Base-by-base conservation (phyloP, 2,113 vertebrate genomes). In the Fulica atra region DNA sequence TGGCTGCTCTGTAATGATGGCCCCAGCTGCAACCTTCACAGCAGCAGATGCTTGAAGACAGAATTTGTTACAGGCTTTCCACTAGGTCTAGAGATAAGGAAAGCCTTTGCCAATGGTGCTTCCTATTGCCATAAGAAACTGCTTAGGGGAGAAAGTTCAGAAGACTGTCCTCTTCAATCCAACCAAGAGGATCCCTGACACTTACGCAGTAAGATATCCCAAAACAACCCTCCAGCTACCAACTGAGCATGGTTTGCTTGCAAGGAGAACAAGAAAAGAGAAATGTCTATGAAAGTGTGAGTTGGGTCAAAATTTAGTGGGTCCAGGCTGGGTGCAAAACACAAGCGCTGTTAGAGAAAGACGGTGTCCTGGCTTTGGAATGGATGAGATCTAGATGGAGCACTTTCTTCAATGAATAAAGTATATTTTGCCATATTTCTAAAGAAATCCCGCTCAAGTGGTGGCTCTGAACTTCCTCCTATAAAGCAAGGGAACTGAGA, bases 1-100 rank as follows among this genome's bases (percentile, higher is more conserved):
- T 7, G 10, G 29, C 7, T 0, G 0, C 25, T 54, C 33, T 68
- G 51, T 25, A 66, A 33, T 20, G 15, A 15, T 35, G 33, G 11
- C 33, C 21, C 40, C 16, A 89, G 14, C 16, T 57, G 11, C 12
- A 71, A 1, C 5, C 9, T 64, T 26, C 10, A 6, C 51, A 61
- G 16, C 33, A 84, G 38, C 14, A 56, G 16, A 11, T 88, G 12
- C 38, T 64, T 4, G 5, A 76, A 83, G 65, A 36, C 36, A 15
- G 24, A 79, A 7, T 63, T 66, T 26, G 5, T 38, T 68, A 24
- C 26, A 6, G 18, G 24, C 10, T 63, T 68, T 33, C 26, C 31
- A 3, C 16, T 81, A 50, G 18, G 13, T 78, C 15, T 23, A 53
- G 3, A 36, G 16, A 7, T 29, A 70, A 81, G 25, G n/a, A 68